Conservation (phyloP, 2,888 invertebrate species). For the Dynastes tityus region DNA sequence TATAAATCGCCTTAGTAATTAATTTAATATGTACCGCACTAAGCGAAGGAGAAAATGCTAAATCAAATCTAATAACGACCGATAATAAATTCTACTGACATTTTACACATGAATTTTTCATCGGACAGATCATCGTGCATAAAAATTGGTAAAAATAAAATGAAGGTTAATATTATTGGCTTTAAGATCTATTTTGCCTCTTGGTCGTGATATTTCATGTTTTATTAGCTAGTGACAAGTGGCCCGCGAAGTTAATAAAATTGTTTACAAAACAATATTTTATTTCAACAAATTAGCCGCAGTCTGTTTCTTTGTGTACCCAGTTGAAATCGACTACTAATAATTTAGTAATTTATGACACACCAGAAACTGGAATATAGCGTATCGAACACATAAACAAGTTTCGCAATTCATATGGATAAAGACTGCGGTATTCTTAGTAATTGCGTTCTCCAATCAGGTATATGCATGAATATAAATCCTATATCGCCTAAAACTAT, state of each 20-base stretch:
- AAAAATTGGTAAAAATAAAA: conserved; percentile 15
- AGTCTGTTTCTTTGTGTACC: background rate
- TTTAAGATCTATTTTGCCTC: conserved; percentile 16
- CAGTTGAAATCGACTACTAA: conserved; percentile 1
- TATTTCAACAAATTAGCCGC: conserved; percentile 36
- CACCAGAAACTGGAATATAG: background rate
- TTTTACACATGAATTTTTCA: conserved; percentile 11
- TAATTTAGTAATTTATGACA: conserved; percentile 8
- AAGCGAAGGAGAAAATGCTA: background rate
- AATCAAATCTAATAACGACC: background rate
- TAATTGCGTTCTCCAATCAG: background rate
- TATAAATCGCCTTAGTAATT: too few relatives aligned
- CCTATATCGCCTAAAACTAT: background rate
- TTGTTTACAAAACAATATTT: conserved; percentile 42
- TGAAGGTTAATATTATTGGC: conserved; percentile 4
- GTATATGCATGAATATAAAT: background rate
- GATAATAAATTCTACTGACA: background rate
- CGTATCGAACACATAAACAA: conserved; percentile 7
- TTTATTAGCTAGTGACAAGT: conserved; percentile 43
- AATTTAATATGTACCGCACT: too few relatives aligned
- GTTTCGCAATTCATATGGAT: conserved; percentile 11
- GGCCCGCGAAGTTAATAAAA: conserved; percentile 41
- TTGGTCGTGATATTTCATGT: conserved; percentile 32
- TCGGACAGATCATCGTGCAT: background rate
- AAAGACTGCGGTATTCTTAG: conserved; percentile 1